These are phyloP conservation scores for Adelosebastes latens DNA, from an alignment of 2,797 vertebrate species.

Conservation along the genomic window DNA sequence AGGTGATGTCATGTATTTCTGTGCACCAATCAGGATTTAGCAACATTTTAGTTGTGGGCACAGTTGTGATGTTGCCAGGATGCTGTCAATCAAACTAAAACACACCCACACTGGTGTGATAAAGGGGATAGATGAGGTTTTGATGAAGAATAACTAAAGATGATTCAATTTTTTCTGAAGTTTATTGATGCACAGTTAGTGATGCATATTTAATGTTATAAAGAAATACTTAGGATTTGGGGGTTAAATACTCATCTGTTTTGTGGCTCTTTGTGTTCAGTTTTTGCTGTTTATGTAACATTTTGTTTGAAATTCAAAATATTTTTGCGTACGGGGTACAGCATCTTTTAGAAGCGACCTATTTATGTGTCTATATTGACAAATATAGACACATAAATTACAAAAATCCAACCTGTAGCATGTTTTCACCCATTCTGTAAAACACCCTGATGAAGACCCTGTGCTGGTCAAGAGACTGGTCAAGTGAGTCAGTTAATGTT, in stretches of 20 bases:
- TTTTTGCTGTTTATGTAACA: background rate
- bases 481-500: background rate
- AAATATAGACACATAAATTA: background rate
- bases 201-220: background rate
- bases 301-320: background rate
- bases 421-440: background rate
- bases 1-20: background rate
- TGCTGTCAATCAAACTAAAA: background rate
- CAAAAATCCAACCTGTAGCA: background rate
- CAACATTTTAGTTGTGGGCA: fast-evolving
- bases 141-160: background rate
- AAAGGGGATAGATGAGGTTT: background rate
- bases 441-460: background rate
- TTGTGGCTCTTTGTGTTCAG: background rate
- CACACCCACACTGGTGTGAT: background rate
- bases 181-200: background rate
- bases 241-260: background rate
- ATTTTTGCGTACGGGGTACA: too few relatives aligned
- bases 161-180: background rate
- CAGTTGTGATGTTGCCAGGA: background rate
- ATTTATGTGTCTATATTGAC: background rate
- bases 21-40: background rate
- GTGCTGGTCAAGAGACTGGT: background rate
- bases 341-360: fast-evolving
- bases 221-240: background rate